A percentile compares a stretch with the other conserved stretches of the same genome.
Conservation (phyloP, 2,113 vertebrate genomes). For the Leiothrix lutea region DNA sequence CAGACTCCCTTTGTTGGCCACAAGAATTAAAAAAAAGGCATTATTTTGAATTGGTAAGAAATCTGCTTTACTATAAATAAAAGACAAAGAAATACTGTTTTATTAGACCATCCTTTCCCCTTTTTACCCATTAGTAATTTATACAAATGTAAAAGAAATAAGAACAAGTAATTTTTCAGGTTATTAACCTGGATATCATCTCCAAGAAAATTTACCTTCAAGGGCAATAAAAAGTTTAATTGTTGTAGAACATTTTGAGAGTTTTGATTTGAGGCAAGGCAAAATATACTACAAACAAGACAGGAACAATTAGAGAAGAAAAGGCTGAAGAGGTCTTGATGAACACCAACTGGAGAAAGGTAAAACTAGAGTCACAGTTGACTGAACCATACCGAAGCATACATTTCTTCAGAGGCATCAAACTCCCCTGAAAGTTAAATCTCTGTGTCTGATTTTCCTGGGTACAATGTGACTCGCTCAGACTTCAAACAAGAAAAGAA, state of each 20-base stretch:
- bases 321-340: background rate
- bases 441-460: background rate
- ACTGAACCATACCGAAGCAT: background rate
- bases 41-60: background rate
- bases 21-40: background rate
- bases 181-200: constrained; percentile 6
- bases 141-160: background rate
- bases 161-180: background rate
- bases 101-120: background rate
- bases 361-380: background rate
- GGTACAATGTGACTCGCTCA: background rate
- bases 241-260: background rate
- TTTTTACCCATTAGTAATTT: background rate
- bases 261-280: background rate
- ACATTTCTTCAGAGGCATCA: background rate
- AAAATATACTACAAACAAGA: background rate
- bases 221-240: constrained; percentile 7
- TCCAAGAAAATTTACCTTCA: constrained; percentile 11
- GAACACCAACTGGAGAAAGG: background rate
- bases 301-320: background rate
- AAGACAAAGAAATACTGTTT: background rate
- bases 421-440: background rate
- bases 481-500: background rate
- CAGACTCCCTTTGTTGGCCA: background rate
- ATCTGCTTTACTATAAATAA: background rate